phyloP scores from a whole-genome alignment of 2,113 vertebrate species.

The Oryzias melastigma region DNA sequence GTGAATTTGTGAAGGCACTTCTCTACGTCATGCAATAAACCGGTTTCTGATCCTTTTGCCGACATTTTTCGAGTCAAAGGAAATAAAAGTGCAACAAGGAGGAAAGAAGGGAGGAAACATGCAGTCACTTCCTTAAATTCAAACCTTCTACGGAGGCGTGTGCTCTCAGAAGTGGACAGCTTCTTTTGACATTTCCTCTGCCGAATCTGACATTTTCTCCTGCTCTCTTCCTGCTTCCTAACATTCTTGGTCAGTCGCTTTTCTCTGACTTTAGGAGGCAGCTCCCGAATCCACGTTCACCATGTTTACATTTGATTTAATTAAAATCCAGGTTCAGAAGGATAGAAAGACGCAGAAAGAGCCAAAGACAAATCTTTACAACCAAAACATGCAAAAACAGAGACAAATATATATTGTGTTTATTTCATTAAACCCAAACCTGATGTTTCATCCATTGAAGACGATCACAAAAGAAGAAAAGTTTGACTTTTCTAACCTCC shows the following conservation, averaged over 20 bases:
- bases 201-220: constrained; percentile 52
- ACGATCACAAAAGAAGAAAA: too few species aligned
- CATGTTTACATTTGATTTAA: background rate
- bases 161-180: constrained; percentile 36
- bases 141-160: constrained; percentile 32
- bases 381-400: too few species aligned
- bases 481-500: background rate
- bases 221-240: constrained; percentile 38
- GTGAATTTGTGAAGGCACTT: too few species aligned
- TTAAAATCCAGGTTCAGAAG: background rate
- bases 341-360: constrained; percentile 20
- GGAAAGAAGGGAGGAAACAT: background rate
- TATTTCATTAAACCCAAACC: too few species aligned
- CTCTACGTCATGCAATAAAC: too few species aligned
- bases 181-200: constrained; percentile 47
- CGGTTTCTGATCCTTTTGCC: too few species aligned
- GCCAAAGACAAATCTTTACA: too few species aligned
- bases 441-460: too few species aligned
- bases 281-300: constrained; percentile 1
- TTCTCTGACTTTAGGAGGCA: constrained; percentile 33
- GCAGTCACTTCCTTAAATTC: constrained; percentile 27
- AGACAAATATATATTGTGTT: too few species aligned
- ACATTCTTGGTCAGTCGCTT: constrained; percentile 36
- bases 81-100: constrained; percentile 46
- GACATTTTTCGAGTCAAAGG: background rate